Conservation (phyloP, 2,797 vertebrate species). For the Phylloscopus collybita region DNA sequence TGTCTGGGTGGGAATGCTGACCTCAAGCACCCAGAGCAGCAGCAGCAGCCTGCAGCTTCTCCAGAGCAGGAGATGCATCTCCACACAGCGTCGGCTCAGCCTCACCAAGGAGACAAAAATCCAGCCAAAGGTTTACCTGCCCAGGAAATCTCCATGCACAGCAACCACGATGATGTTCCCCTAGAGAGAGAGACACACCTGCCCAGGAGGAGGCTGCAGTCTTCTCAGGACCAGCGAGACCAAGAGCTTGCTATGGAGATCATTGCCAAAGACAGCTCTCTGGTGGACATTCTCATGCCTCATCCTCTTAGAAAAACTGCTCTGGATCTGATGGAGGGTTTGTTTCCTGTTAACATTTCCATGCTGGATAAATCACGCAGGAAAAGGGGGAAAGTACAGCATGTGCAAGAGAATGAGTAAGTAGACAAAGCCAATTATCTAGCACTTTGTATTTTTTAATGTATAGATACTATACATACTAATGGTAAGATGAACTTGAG, state of each 20-base stretch:
- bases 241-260: conserved; percentile 85
- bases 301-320: conserved; percentile 83
- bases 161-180: not conserved
- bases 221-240: conserved; percentile 63
- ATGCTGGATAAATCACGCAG: conserved; percentile 55
- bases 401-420: conserved; percentile 32
- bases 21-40: not conserved
- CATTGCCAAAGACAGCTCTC: conserved; percentile 82
- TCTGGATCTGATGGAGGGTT: conserved; percentile 90
- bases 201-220: not conserved
- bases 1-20: not conserved
- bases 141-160: not conserved
- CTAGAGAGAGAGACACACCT: not conserved
- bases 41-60: not conserved
- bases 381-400: not conserved
- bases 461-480: not conserved
- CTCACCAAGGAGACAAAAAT: not conserved
- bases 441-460: not conserved
- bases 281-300: conserved; percentile 83
- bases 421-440: not conserved
- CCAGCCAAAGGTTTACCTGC: not conserved
- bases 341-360: conserved; percentile 85
- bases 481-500: not conserved
- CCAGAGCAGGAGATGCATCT: not conserved
- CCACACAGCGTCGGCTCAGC: not conserved